Evolutionary conservation across 2,797 vertebrate species (phyloP).

Genomic region (Podarcis siculus): DNA sequence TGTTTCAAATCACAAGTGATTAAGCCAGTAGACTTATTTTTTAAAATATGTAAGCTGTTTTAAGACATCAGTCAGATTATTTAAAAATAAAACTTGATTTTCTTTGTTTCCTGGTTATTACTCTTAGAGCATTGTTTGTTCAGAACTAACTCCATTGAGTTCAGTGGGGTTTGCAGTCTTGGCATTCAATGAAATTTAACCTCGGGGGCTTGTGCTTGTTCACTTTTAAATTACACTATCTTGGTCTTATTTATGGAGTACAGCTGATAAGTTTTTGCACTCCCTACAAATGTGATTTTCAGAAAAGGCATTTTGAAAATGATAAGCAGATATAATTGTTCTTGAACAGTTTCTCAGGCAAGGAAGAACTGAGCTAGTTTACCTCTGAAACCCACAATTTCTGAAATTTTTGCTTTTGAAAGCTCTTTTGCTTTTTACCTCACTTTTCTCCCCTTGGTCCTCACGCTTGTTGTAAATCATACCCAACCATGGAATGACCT

Average conservation of each 20-base stretch:
- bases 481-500: background rate
- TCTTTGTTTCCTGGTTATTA: background rate
- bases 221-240: background rate
- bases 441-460: background rate
- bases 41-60: background rate
- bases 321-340: background rate
- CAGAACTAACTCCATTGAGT: background rate
- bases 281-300: background rate
- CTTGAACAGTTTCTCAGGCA: background rate
- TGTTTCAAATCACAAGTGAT: background rate
- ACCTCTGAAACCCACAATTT: background rate
- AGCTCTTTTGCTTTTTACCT: background rate
- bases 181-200: background rate
- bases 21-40: background rate
- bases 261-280: background rate
- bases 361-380: background rate
- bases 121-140: background rate
- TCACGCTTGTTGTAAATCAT: constrained; percentile 5
- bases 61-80: background rate
- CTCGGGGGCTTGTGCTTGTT: background rate
- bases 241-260: background rate
- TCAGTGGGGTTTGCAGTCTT: background rate
- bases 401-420: background rate
- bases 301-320: background rate
- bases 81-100: background rate